A percentile compares a stretch with the other conserved stretches of the same genome.
phyloP scores from a whole-genome alignment of 2,888 invertebrate genomes.

The Drosophila acutilabella region DNA sequence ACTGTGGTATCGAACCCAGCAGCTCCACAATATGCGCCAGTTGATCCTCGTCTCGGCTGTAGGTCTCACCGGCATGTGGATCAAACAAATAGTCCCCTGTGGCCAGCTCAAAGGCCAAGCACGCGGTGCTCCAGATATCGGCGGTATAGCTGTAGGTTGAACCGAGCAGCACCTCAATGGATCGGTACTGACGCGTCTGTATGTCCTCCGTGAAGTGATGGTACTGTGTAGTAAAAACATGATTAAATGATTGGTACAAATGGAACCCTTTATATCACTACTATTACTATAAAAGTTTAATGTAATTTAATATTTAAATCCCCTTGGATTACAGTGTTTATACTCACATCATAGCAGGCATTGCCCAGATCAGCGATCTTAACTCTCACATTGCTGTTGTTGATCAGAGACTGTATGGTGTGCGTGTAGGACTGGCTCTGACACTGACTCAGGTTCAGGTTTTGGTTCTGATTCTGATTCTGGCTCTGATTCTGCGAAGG shows the following conservation, averaged over 20 bases:
- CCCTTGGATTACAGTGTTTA: too few species aligned
- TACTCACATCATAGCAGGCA: constrained; percentile 90
- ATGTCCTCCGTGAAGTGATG: constrained; percentile 94
- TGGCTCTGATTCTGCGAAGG: constrained; percentile 74
- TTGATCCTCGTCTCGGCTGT: constrained; percentile 93
- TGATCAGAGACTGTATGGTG: constrained; percentile 84
- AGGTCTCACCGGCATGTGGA: constrained; percentile 91
- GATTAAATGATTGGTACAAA: not conserved
- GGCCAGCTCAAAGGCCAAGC: constrained; percentile 93
- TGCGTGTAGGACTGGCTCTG: constrained; percentile 83
- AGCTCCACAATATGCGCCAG: constrained; percentile 94
- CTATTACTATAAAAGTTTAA: too few species aligned
- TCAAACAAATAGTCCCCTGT: constrained; percentile 96
- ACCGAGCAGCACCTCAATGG: constrained; percentile 90
- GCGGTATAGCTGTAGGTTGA: constrained; percentile 92
- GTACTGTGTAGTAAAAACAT: constrained; percentile 83
- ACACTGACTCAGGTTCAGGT: constrained; percentile 73
- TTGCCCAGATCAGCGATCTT: constrained; percentile 95
- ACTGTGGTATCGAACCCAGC: constrained; percentile 91
- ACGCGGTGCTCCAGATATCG: constrained; percentile 94
- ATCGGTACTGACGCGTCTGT: constrained; percentile 93
- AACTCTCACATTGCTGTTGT: constrained; percentile 87
- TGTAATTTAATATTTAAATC: too few species aligned
- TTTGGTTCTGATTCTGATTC: constrained; percentile 69
- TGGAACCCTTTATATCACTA: too few species aligned